A percentile compares a stretch with the other conserved stretches of the same genome.
phyloP scores from a whole-genome alignment of 2,113 vertebrate species.

The Antidorcas marsupialis region DNA sequence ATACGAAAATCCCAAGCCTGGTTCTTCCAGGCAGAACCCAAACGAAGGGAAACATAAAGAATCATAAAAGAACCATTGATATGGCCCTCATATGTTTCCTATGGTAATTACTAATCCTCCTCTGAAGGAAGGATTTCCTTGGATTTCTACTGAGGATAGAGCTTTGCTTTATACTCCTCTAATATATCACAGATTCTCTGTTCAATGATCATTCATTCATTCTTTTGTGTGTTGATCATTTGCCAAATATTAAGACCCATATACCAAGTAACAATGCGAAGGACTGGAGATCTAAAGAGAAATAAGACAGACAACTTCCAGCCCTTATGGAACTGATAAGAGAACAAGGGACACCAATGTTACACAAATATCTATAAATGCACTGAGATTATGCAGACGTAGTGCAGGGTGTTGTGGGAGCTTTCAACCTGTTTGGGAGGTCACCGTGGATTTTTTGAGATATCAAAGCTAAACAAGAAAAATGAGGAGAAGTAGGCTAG shows the following conservation, averaged over 20 bases:
- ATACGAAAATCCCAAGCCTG: background rate
- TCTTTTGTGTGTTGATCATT: background rate
- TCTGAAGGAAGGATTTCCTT: background rate
- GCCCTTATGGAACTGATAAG: background rate
- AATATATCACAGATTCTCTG: background rate
- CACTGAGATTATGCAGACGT: background rate
- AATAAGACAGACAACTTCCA: background rate
- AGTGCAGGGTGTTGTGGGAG: background rate
- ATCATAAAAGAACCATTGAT: background rate
- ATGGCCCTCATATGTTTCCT: background rate
- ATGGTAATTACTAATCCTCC: background rate
- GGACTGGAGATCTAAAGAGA: background rate
- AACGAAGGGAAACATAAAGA: conserved; percentile 9
- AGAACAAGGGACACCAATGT: background rate
- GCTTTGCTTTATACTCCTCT: background rate
- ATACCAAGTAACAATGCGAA: background rate
- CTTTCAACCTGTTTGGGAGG: background rate
- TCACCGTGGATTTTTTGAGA: background rate
- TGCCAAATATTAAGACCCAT: background rate
- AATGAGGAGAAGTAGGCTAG: background rate
- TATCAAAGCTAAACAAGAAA: background rate
- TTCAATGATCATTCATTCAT: background rate
- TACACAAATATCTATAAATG: background rate
- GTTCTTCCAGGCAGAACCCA: background rate
- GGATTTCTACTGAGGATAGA: background rate